phyloP scores from a whole-genome alignment of 30 jellyfish, hydroid and myxozoan genomes.

The Morbakka virulenta region DNA sequence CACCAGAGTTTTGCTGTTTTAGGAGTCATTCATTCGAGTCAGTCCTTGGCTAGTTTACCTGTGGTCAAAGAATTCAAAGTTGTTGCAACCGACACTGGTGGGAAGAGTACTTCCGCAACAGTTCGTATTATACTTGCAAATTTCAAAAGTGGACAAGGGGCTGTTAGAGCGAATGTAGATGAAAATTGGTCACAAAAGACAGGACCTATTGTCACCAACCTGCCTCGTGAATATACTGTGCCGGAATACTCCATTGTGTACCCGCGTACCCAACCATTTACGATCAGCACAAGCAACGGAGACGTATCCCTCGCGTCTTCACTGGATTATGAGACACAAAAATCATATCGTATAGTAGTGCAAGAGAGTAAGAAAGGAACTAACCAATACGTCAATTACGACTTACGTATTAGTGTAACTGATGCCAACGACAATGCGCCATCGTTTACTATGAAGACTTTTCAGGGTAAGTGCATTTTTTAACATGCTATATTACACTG shows the following conservation, averaged over 20 bases:
- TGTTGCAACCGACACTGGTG: slow-evolving; percentile 75
- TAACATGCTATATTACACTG: no score
- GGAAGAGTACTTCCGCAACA: slow-evolving; percentile 34
- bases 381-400: slow-evolving; percentile 59
- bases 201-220: slow-evolving; percentile 45
- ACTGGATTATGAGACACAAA: slow-evolving; percentile 68
- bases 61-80: slow-evolving; percentile 62
- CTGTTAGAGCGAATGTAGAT: slow-evolving; percentile 28
- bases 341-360: slow-evolving; percentile 54
- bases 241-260: slow-evolving; percentile 72
- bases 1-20: no score
- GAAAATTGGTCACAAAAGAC: slow-evolving; percentile 57
- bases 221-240: slow-evolving; percentile 63
- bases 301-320: slow-evolving; percentile 32
- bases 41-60: background rate
- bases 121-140: slow-evolving; percentile 75
- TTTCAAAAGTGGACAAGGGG: slow-evolving; percentile 75
- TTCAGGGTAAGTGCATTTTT: slow-evolving; percentile 27
- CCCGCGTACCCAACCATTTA: slow-evolving; percentile 80
- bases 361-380: slow-evolving; percentile 62
- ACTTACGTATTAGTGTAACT: slow-evolving; percentile 48
- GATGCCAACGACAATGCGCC: slow-evolving; percentile 93
- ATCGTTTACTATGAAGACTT: slow-evolving; percentile 62
- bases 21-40: background rate
- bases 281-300: slow-evolving; percentile 53